Base-by-base conservation (phyloP, 2,888 invertebrate species). In the Metalampra italica region DNA sequence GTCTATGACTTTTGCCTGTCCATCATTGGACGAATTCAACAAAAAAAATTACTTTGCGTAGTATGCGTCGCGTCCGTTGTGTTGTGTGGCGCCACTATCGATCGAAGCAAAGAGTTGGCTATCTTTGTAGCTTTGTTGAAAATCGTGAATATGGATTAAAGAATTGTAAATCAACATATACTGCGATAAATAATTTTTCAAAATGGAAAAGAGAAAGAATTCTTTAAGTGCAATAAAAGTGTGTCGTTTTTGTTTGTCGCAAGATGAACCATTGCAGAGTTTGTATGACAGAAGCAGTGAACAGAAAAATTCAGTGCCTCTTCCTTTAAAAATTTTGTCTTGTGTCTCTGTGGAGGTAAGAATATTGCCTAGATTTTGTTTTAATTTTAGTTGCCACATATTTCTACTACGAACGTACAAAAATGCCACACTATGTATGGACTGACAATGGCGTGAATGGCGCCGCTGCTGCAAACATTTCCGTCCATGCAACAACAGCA, bases 271-370 rank as follows among this genome's bases (percentile, higher is more conserved):
- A 49, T 79, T 95, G 54, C 90, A 87, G 56, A 93, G 91, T 77
- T 92, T 95, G 70, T 94, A 93, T 75, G 91, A 92, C 61, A 90
- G 89, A 64, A 88, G 81, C 58, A 79, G 88, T 56, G 73, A 79
- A 54, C 82, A 86, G 64, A 93, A 92, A 76, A 91, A 91, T 66
- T 82, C 90, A 52, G 91, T 93, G 60, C 92, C 93, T 60, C 87
- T 95, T 62, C 90, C 93, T 48, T 78, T 95, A 62, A 95, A 95
- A 88, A 93, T 95, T 66, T 92, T 95, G 92, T 93, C 94, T 46
- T 93, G 94, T 72, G 91, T 94, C 56, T 92, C 94, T 51, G 92
- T 95, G 61, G 95, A 95, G 94, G 95, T 95, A 91, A 69, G 56
- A 54, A 47, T 41, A 22, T 29, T 7, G 7, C 11, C n/a, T 38